phyloP scores from a whole-genome alignment of 2,888 invertebrate species.

The Morinoia aosen region DNA sequence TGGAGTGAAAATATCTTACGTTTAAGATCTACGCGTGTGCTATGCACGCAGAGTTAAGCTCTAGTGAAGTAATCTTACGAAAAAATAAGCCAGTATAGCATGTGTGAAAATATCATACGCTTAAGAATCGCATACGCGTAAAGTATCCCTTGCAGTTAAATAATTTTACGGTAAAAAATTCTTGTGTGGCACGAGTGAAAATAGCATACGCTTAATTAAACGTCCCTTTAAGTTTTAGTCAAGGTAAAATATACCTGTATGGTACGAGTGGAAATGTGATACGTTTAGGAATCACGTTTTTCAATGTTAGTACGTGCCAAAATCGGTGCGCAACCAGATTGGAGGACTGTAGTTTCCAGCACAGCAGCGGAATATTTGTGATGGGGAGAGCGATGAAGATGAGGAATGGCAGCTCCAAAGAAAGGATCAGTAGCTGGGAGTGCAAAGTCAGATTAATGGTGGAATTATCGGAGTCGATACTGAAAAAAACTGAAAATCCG shows the following conservation, averaged over 20 bases:
- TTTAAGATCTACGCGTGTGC: too few species aligned
- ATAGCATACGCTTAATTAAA: too few species aligned
- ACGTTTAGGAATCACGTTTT: too few species aligned
- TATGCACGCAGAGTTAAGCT: too few species aligned
- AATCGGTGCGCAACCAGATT: not conserved
- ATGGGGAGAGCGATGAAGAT: not conserved
- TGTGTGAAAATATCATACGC: not conserved
- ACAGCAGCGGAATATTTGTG: not conserved
- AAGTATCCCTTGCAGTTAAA: too few species aligned
- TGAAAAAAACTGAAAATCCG: not conserved
- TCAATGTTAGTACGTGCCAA: not conserved
- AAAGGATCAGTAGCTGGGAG: conserved; percentile 28
- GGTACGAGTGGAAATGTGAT: too few species aligned
- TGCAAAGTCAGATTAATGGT: conserved; percentile 28
- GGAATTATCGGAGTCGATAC: conserved; percentile 7
- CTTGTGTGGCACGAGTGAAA: not conserved
- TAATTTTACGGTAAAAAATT: too few species aligned
- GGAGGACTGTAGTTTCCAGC: not conserved
- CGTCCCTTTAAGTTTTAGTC: too few species aligned
- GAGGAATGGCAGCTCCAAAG: conserved; percentile 8
- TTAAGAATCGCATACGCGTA: too few species aligned
- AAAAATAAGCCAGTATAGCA: not conserved
- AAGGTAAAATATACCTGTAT: too few species aligned
- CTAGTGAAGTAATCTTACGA: too few species aligned
- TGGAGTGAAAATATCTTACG: not conserved